A percentile compares a stretch with the other conserved stretches of the same genome.
Evolutionary conservation across 2,797 vertebrate species (phyloP).

Genomic region (Ataeniobius toweri): DNA sequence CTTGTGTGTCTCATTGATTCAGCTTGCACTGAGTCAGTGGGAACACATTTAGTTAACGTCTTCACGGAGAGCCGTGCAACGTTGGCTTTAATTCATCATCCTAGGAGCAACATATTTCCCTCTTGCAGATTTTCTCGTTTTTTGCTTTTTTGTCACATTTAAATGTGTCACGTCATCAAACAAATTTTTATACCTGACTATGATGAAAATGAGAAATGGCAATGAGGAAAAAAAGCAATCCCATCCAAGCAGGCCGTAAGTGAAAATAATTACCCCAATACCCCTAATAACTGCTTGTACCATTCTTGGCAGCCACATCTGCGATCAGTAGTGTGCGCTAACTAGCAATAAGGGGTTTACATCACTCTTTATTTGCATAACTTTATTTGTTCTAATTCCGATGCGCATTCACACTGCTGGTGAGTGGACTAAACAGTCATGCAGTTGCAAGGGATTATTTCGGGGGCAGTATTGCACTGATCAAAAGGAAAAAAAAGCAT

Average conservation of each 20-base stretch:
- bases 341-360: neutral
- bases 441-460: too few species aligned
- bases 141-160: neutral
- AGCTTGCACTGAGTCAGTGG: neutral
- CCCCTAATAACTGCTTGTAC: neutral
- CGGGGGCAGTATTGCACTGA: too few species aligned
- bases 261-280: neutral
- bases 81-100: constrained; percentile 10
- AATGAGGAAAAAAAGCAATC: too few species aligned
- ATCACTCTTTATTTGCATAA: neutral
- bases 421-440: too few species aligned
- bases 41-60: neutral
- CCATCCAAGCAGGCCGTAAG: neutral
- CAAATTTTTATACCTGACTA: neutral
- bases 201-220: too few species aligned
- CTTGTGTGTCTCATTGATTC: constrained; percentile 14
- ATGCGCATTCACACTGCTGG: too few species aligned
- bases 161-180: neutral
- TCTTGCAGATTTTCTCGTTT: neutral
- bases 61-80: neutral
- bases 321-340: neutral
- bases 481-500: too few species aligned
- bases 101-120: neutral
- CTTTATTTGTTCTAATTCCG: neutral
- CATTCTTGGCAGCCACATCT: neutral